phyloP scores from a whole-genome alignment of 2,113 vertebrate species.

The Cavia aperea region DNA sequence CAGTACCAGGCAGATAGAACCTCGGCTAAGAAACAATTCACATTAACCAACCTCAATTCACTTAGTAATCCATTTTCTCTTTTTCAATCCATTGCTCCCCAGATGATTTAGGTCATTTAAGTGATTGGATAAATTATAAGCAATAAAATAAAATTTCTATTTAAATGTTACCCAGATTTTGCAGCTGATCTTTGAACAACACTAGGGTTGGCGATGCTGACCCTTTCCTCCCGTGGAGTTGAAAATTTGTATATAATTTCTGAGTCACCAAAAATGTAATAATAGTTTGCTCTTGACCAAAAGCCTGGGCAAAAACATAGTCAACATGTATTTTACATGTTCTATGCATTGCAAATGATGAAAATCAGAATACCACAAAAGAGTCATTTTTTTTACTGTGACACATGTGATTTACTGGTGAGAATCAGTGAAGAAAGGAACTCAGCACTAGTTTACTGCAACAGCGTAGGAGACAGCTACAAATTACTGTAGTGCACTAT shows the following conservation, averaged over 20 bases:
- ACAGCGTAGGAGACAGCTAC: not conserved
- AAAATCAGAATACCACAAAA: not conserved
- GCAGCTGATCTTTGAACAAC: not conserved
- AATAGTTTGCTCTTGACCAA: not conserved
- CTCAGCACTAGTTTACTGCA: not conserved
- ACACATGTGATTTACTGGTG: not conserved
- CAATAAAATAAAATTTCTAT: not conserved
- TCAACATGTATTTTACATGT: not conserved
- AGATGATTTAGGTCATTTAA: not conserved
- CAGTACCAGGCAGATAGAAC: not conserved
- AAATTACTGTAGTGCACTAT: not conserved
- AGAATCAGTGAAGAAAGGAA: not conserved
- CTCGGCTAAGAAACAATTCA: not conserved
- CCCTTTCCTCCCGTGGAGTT: not conserved
- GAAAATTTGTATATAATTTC: not conserved
- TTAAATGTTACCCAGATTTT: not conserved
- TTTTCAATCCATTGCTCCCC: not conserved
- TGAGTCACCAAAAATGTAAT: not conserved
- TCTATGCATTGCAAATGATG: not conserved
- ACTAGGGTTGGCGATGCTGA: not conserved
- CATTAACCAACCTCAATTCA: not conserved
- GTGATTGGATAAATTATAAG: not conserved
- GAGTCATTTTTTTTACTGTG: not conserved
- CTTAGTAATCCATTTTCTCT: not conserved
- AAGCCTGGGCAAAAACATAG: not conserved